Evolutionary conservation across 2,888 invertebrate genomes (phyloP).

Genomic region (Labia minor): DNA sequence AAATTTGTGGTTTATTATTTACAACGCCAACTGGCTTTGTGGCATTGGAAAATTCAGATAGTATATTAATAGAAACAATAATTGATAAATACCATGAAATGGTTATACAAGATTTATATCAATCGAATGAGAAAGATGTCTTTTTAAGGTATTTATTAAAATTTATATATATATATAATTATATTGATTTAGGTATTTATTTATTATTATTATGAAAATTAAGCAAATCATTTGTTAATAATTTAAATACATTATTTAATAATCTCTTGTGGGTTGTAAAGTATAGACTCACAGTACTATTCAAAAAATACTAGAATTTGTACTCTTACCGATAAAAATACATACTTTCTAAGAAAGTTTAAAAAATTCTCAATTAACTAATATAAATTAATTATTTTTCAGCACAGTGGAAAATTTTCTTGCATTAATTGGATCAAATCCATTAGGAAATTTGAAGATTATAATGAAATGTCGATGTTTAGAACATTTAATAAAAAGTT

Average conservation of each 20-base stretch:
- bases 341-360: too few relatives aligned
- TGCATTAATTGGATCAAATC: not conserved
- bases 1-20: constrained; percentile 9
- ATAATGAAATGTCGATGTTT: not conserved
- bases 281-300: too few relatives aligned
- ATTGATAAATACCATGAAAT: not conserved
- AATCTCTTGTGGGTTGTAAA: too few relatives aligned
- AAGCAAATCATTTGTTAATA: too few relatives aligned
- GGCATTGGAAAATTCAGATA: not conserved
- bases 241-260: too few relatives aligned
- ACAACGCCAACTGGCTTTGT: not conserved
- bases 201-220: too few relatives aligned
- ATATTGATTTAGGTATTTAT: too few relatives aligned
- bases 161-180: too few relatives aligned
- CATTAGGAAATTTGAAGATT: not conserved
- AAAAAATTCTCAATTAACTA: too few relatives aligned
- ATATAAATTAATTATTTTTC: not conserved
- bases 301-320: too few relatives aligned
- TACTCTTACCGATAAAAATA: too few relatives aligned
- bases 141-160: not conserved
- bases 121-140: not conserved
- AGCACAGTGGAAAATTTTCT: not conserved
- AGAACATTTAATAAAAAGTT: not conserved
- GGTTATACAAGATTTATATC: not conserved
- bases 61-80: not conserved